Evolutionary conservation across 1,140 invertebrate genomes (phyloP).

Genomic region (Dreissena polymorpha): DNA sequence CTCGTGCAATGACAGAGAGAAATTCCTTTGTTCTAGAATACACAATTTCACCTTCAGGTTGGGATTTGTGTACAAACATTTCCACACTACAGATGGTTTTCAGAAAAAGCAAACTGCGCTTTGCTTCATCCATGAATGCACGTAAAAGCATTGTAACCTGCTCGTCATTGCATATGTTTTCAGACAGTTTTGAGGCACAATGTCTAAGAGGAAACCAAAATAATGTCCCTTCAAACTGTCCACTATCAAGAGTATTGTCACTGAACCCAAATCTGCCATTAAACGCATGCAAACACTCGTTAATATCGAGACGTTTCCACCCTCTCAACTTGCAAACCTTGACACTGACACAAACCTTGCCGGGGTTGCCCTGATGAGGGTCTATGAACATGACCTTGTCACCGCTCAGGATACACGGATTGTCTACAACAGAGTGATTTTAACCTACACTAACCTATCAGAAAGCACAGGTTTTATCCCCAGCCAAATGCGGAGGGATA

Average conservation of each 20-base stretch:
- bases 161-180: conserved; percentile 51
- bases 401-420: conserved; percentile 36
- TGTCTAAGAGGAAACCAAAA: conserved; percentile 68
- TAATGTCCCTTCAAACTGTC: conserved; percentile 64
- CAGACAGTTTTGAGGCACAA: conserved; percentile 42
- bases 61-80: conserved; percentile 1
- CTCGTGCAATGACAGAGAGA: background rate
- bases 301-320: conserved; percentile 3
- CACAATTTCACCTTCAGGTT: background rate
- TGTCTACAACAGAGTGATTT: conserved; percentile 32
- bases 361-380: conserved; percentile 6
- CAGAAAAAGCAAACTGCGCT: conserved; percentile 60
- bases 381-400: conserved; percentile 27
- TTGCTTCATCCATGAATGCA: conserved; percentile 55
- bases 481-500: no score
- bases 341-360: conserved; percentile 31
- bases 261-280: conserved; percentile 15
- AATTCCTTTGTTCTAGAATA: background rate
- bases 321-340: conserved; percentile 13
- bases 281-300: conserved; percentile 10
- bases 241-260: conserved; percentile 5
- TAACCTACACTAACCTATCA: background rate
- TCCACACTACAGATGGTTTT: conserved; percentile 45
- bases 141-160: conserved; percentile 58
- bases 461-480: no score